Evolutionary conservation across 2,797 vertebrate species (phyloP), one percentile per base, ranked within the genome.

Genomic region (Cossypha caffra): DNA sequence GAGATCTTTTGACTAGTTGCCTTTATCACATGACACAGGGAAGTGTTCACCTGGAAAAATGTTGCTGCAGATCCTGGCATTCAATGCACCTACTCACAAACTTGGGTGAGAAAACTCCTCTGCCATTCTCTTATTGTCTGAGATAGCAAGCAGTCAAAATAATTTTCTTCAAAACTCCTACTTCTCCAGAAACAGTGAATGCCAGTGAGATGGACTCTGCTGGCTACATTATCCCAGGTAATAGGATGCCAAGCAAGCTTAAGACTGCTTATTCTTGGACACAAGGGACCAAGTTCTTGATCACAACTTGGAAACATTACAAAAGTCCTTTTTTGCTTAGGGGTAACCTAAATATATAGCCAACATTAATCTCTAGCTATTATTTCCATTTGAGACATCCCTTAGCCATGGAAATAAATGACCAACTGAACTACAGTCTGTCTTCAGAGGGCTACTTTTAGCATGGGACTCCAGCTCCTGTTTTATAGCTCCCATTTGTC

Each of bases 401-500:
- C 54, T 86, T 52, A 86, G 47, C 67, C 80, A 71, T 85, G 74
- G 89, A 86, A 95, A 91, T 57, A 72, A 87, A 74, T 5, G 2
- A 77, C 14, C 61, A 90, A 55, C n/a, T 86, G 78, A 72, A 77
- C 35, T 57, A 8, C 48, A 82, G 48, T 25, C 61, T 67, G 12
- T 40, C 64, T 85, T 67, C 58, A 78, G 85, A 82, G 33, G 40
- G 31, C 68, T 88, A 68, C 91, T 91, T 95, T 94, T 94, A 91
- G 72, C 84, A 57, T 13, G 42, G 40, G 42, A 86, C 48, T 21
- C 54, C 45, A 82, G 38, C 72, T 93, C 66, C 45, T 43, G 62
- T 88, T 93, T 94, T 94, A 81, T 33, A 86, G 88, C 47, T 93
- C 38, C 42, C 66, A 69, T 88, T 95, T 93, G 25, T 90, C 58